Evolutionary conservation across 2,888 invertebrate species (phyloP), one percentile per base, ranked within the genome.

Genomic region (Anarsia innoxiella): DNA sequence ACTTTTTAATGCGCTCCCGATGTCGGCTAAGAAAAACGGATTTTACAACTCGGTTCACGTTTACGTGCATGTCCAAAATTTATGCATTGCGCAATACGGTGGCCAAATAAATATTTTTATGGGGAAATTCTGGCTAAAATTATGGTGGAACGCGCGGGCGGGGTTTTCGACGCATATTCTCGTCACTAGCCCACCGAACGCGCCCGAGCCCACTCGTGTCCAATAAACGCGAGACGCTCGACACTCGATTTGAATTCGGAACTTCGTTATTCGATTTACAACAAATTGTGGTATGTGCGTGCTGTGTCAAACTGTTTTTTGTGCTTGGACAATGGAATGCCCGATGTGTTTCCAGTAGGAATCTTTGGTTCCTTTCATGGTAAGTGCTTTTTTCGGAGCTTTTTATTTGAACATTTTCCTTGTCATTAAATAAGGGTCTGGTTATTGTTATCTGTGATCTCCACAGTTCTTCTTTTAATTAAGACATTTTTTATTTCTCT

Each of bases 11-110:
- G 9, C 32, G 19, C 19, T n/a, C n/a, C n/a, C n/a, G n/a, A n/a
- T n/a, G n/a, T n/a, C n/a, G n/a, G 15, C 23, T 10, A 27, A 30
- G 23, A 31, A 13, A 33, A 25, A 27, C 26, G 16, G 32, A 12
- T 33, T 38, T 33, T 23, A 29, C 28, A 28, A 38, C 14, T 25
- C 31, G 12, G 6, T 12, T 10, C 12, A 41, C 44, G 31, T 48
- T 45, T 44, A 49, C 47, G 42, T 58, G 53, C 50, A 53, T 51
- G 44, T 46, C 46, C 46, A 43, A 58, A 66, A 67, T 64, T 60
- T 66, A 71, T 74, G 69, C 66, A 75, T 65, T 68, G 70, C 78
- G 79, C 77, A 75, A 72, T 73, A 76, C 65, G 69, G 60, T 56
- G 45, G 60, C 51, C 54, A 58, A 61, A 57, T 63, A 67, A 69